Base-by-base conservation (phyloP, 2,797 vertebrate genomes). In the Allobates femoralis region DNA sequence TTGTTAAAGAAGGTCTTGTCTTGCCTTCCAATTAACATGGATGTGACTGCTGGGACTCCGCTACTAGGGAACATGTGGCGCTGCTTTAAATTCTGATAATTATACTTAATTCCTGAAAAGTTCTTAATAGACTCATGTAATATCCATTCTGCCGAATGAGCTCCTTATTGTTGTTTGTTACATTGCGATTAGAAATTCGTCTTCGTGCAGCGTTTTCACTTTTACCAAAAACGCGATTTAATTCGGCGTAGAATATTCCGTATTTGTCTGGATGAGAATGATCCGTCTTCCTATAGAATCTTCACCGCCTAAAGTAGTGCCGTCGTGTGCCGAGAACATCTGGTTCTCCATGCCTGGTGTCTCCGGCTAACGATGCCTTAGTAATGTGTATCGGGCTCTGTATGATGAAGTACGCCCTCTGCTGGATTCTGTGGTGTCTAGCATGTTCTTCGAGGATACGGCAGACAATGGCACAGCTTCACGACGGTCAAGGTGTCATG, bases 1-100 rank as follows among this genome's bases (percentile, higher is more conserved):
- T 93, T 93, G 93, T 93, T 91, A 82, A 90, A 90, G 90, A 88
- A 90, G 92, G 91, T 92, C 93, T 93, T 91, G 92, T 93, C 92
- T 93, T 92, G 81, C 93, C 91, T 89, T 90, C 90, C 92, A 92
- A 91, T 93, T 92, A 94, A 90, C 83, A 66, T 86, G 92, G 91
- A 83, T 89, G 77, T 91, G 92, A 89, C 92, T 91, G 86, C 0
- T 0, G 92, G 91, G 89, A 87, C 76, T 16, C 2, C 10, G 76
- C 81, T 41, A 69, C 79, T 14, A 32, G 79, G 53, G 84, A 87
- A 80, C 86, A 58, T 87, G 80, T 78, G 86, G 76, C 32, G 46
- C 66, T 32, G 82, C 60, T 67, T 80, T 84, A 80, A 73, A 87
- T 50, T 74, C 62, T 18, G 15, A 30, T 80, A 79, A 84, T 84